Conservation (phyloP, 2,888 invertebrate species). For the Tipula vernalis region DNA sequence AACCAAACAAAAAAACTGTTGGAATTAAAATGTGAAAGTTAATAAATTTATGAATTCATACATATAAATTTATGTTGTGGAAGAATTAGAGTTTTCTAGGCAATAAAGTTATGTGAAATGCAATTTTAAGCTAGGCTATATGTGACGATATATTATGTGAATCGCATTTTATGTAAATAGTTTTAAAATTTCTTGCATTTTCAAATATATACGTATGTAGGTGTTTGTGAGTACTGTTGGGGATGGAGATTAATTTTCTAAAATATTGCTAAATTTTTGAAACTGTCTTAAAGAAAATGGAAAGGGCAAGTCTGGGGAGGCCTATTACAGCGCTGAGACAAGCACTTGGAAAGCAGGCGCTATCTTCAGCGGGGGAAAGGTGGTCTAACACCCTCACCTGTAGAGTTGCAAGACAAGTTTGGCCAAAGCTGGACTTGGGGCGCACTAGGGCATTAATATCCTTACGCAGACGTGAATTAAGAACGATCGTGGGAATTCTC, state of each 20-base stretch:
- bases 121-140: not conserved
- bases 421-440: too few relatives aligned
- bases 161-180: not conserved
- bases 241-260: not conserved
- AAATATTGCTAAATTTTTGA: not conserved
- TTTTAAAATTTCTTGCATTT: not conserved
- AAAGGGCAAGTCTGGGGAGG: too few relatives aligned
- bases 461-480: too few relatives aligned
- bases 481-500: too few relatives aligned
- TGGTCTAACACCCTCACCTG: too few relatives aligned
- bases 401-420: too few relatives aligned
- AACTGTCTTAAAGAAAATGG: not conserved
- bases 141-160: not conserved
- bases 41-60: not conserved
- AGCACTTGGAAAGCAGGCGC: too few relatives aligned
- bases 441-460: too few relatives aligned
- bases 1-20: not conserved
- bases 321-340: too few relatives aligned
- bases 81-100: conserved; percentile 4
- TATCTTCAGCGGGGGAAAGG: too few relatives aligned
- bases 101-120: not conserved
- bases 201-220: too few relatives aligned
- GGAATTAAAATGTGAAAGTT: not conserved
- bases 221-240: too few relatives aligned
- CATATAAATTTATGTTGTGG: not conserved